Conservation (phyloP, 2,797 vertebrate genomes). For the Spatula clypeata region DNA sequence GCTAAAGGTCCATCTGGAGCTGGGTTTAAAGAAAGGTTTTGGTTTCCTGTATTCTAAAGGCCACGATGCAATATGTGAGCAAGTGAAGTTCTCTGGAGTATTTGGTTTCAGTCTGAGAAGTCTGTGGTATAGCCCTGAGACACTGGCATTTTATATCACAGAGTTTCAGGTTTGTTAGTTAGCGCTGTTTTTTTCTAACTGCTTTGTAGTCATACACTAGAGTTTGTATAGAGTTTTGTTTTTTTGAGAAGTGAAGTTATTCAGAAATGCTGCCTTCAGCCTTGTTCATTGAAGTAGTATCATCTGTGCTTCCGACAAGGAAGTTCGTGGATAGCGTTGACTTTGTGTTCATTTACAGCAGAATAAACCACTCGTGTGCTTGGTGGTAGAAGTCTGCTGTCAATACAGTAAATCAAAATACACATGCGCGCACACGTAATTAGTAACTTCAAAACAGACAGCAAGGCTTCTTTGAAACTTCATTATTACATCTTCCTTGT, state of each 20-base stretch:
- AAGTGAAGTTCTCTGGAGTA: background rate
- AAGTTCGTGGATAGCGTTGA: background rate
- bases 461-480: conserved; percentile 14
- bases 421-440: background rate
- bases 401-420: background rate
- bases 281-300: background rate
- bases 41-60: background rate
- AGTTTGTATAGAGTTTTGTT: background rate
- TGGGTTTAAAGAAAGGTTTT: background rate
- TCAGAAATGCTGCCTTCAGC: background rate
- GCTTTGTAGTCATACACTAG: accelerated
- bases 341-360: background rate
- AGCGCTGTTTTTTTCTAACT: background rate
- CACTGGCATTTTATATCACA: accelerated
- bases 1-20: background rate
- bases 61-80: background rate
- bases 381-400: background rate
- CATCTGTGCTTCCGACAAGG: background rate
- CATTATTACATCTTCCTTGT: conserved; percentile 16
- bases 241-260: background rate
- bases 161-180: background rate
- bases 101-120: background rate
- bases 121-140: background rate
- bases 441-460: conserved; percentile 30
- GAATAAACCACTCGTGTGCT: background rate